Evolutionary conservation across 2,888 invertebrate species (phyloP).

Genomic region (Hypercompe scribonia): DNA sequence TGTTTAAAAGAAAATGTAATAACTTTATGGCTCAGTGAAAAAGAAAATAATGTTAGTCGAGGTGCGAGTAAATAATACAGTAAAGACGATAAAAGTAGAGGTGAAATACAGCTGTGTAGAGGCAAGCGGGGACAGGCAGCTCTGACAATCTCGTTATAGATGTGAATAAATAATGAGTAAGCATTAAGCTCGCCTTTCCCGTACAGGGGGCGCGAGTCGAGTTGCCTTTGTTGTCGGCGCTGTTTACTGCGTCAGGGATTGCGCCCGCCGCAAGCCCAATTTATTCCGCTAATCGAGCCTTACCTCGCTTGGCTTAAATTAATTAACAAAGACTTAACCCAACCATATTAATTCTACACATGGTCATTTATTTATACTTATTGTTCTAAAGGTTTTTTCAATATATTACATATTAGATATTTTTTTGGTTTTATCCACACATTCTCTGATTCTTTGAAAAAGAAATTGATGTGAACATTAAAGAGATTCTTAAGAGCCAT

Average conservation of each 20-base stretch:
- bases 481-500: not conserved
- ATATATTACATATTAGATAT: not conserved
- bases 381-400: not conserved
- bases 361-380: conserved; percentile 22
- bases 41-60: conserved; percentile 71
- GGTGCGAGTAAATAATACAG: conserved; percentile 67
- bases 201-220: conserved; percentile 65
- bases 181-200: conserved; percentile 77
- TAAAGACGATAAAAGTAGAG: conserved; percentile 56
- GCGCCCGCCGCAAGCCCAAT: conserved; percentile 79
- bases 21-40: conserved; percentile 70
- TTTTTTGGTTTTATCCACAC: not conserved
- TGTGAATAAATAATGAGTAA: conserved; percentile 85
- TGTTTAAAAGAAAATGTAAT: conserved; percentile 68
- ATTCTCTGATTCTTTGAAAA: not conserved
- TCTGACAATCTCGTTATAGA: conserved; percentile 84
- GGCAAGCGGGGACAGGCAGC: conserved; percentile 67
- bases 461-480: not conserved
- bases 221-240: conserved; percentile 80
- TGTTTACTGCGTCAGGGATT: conserved; percentile 79
- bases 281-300: conserved; percentile 83
- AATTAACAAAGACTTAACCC: conserved; percentile 79
- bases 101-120: conserved; percentile 68
- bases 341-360: conserved; percentile 66
- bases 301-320: conserved; percentile 79